These are phyloP conservation scores for Elanus axillaris DNA, from an alignment of 2,113 vertebrate genomes.

Conservation along the genomic window DNA sequence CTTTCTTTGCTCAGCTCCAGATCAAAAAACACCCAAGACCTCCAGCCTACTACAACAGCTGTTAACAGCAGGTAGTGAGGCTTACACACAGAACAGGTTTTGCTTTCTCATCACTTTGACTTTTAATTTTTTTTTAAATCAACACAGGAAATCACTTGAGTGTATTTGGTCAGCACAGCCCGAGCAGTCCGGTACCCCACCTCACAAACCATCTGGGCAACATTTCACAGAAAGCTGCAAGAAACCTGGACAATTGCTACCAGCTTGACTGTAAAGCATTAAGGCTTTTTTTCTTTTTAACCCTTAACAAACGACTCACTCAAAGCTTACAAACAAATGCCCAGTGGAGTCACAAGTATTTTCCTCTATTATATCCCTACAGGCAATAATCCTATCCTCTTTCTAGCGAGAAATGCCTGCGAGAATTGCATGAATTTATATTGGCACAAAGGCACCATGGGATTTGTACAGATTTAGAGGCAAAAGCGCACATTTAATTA, in stretches of 20 bases:
- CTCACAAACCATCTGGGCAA: rapidly evolving
- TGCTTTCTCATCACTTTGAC: background rate
- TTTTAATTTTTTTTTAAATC: too few species aligned
- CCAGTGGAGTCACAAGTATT: background rate
- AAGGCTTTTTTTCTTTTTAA: background rate
- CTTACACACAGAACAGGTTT: background rate
- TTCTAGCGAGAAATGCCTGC: background rate
- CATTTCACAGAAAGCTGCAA: background rate
- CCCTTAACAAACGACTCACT: rapidly evolving
- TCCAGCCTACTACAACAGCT: background rate
- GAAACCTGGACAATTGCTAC: background rate
- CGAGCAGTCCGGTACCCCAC: too few species aligned
- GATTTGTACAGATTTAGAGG: background rate
- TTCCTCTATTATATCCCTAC: background rate
- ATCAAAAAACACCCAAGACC: background rate
- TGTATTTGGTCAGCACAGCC: too few species aligned
- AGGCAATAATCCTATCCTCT: background rate
- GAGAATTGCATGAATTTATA: background rate
- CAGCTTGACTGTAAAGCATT: too few species aligned
- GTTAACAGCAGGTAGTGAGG: background rate
- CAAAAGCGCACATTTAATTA: background rate
- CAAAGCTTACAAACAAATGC: background rate
- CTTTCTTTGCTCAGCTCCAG: too few species aligned
- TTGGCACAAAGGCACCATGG: too few species aligned
- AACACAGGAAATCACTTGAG: too few species aligned